phyloP scores from a whole-genome alignment of 64 coral and sea anemone species.

The Montipora cactus region DNA sequence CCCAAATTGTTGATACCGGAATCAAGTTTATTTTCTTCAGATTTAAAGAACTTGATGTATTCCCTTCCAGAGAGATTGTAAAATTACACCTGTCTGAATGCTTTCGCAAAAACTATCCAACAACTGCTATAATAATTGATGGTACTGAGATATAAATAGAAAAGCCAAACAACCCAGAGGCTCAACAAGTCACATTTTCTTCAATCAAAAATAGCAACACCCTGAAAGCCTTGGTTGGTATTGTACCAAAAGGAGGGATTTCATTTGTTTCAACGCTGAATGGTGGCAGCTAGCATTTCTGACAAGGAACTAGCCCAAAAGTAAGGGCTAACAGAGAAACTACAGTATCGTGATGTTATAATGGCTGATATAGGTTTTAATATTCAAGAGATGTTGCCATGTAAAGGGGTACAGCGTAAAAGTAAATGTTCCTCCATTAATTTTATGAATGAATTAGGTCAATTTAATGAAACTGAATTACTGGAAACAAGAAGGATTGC shows the following conservation, averaged over 20 bases:
- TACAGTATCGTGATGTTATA: slow-evolving; percentile 48
- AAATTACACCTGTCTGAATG: slow-evolving; percentile 73
- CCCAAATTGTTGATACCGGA: slow-evolving; percentile 70
- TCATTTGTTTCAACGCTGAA: slow-evolving; percentile 71
- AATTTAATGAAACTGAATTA: slow-evolving; percentile 64
- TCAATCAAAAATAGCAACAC: slow-evolving; percentile 77
- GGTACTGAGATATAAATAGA: slow-evolving; percentile 25
- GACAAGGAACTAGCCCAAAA: too few relatives aligned
- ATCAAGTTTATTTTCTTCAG: slow-evolving; percentile 65
- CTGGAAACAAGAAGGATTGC: slow-evolving; percentile 71
- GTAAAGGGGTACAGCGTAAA: slow-evolving; percentile 44
- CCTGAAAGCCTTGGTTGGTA: slow-evolving; percentile 62
- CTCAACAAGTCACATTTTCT: slow-evolving; percentile 73
- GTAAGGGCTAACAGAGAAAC: too few relatives aligned
- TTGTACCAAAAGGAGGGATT: slow-evolving; percentile 52
- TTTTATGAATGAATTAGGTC: slow-evolving; percentile 60
- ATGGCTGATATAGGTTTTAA: slow-evolving; percentile 70
- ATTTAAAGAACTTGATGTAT: slow-evolving; percentile 82
- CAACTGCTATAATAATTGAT: slow-evolving; percentile 48
- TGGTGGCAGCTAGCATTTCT: slow-evolving; percentile 22
- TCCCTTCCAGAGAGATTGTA: slow-evolving; percentile 58
- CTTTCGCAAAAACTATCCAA: slow-evolving; percentile 65
- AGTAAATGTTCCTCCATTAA: slow-evolving; percentile 75
- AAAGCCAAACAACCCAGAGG: slow-evolving; percentile 62
- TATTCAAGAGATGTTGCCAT: slow-evolving; percentile 47